Conservation (phyloP, 2,888 invertebrate species). For the Lithophane semibrunnea region DNA sequence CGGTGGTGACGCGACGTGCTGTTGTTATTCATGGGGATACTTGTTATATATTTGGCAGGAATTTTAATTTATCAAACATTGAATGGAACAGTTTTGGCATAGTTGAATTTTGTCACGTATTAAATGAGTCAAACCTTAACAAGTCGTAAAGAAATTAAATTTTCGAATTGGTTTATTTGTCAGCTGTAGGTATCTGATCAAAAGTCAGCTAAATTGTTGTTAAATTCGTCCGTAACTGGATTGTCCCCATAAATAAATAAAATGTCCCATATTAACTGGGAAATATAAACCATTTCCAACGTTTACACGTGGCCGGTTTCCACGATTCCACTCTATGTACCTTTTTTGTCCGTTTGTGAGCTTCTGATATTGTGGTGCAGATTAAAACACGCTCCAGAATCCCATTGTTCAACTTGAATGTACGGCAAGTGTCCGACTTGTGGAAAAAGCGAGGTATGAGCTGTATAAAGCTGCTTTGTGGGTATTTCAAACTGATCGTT, state of each 20-base stretch:
- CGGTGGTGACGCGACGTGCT: constrained; percentile 71
- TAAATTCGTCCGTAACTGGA: neutral
- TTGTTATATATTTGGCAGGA: constrained; percentile 57
- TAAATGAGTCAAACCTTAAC: neutral
- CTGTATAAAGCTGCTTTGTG: constrained; percentile 34
- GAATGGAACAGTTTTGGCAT: neutral
- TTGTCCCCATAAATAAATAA: neutral
- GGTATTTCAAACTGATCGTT: constrained; percentile 34
- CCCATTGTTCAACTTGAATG: constrained; percentile 59
- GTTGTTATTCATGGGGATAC: constrained; percentile 66
- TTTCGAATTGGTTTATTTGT: neutral
- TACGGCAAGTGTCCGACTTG: constrained; percentile 53
- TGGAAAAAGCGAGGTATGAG: constrained; percentile 5
- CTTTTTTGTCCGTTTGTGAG: constrained; percentile 48
- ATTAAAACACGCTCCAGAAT: constrained; percentile 57
- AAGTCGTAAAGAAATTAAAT: too few species aligned
- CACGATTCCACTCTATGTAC: constrained; percentile 32
- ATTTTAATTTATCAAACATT: constrained; percentile 53
- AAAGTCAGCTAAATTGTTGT: neutral
- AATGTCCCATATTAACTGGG: constrained; percentile 17
- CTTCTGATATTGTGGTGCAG: constrained; percentile 52
- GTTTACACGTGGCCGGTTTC: constrained; percentile 30
- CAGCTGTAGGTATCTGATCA: neutral
- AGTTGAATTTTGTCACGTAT: neutral
- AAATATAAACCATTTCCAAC: constrained; percentile 31